Evolutionary conservation across 2,888 invertebrate genomes (phyloP).

Genomic region (Agrenia bidenticulata): DNA sequence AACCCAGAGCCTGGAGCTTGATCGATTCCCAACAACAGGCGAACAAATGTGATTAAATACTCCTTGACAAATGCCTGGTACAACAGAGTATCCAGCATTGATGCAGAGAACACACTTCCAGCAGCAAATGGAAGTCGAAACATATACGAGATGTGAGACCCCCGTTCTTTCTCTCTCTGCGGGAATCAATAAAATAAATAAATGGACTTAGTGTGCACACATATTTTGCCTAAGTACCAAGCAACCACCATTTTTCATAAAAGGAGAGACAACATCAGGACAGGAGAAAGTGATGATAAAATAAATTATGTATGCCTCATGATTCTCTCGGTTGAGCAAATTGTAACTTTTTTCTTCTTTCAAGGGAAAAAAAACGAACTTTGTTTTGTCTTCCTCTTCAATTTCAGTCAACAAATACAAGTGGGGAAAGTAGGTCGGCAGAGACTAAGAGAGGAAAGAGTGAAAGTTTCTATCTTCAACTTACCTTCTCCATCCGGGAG

Average conservation of each 20-base stretch:
- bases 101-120: constrained; percentile 90
- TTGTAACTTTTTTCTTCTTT: no score
- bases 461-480: background rate
- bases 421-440: no score
- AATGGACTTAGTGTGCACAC: no score
- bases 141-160: constrained; percentile 99
- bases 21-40: constrained; percentile 90
- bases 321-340: no score
- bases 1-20: constrained; percentile 98
- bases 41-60: constrained; percentile 95
- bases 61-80: constrained; percentile 94
- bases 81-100: constrained; percentile 85
- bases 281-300: no score
- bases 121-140: constrained; percentile 97
- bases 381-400: no score
- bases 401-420: no score
- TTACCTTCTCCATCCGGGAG: constrained; percentile 98
- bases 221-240: no score
- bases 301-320: no score
- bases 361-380: no score
- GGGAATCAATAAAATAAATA: constrained; percentile 52
- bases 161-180: constrained; percentile 94
- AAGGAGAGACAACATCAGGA: no score
- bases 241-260: no score
- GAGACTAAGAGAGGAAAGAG: background rate